Percentiles rank a stretch among this genome's conserved stretches.
phyloP scores from a whole-genome alignment of 2,113 vertebrate genomes.

The Malaclemys terrapin region DNA sequence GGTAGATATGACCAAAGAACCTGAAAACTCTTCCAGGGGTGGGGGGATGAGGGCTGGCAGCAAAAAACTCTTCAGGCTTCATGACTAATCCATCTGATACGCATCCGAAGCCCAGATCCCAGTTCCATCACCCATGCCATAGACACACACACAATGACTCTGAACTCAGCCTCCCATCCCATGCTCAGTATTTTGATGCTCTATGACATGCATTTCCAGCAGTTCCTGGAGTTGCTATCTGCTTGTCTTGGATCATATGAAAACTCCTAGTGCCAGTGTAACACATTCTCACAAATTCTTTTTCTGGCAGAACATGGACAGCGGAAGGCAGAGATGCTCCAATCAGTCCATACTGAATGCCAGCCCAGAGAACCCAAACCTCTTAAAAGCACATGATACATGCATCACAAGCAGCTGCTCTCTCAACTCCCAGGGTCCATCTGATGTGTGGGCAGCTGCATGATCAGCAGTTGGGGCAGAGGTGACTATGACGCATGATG shows the following conservation, averaged over 20 bases:
- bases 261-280: not conserved
- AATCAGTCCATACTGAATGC: conserved; percentile 52
- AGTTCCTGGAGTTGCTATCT: rapidly evolving
- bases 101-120: not conserved
- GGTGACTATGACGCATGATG: not conserved
- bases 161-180: not conserved
- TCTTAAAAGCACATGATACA: conserved; percentile 55
- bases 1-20: not conserved
- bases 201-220: not conserved
- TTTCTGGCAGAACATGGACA: conserved; percentile 32
- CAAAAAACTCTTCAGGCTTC: not conserved
- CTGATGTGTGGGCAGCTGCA: conserved; percentile 54
- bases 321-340: conserved; percentile 48
- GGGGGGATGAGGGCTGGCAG: not conserved
- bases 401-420: not conserved
- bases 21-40: not conserved
- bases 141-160: not conserved
- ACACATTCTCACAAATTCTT: conserved; percentile 27
- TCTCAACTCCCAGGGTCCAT: conserved; percentile 28
- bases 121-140: rapidly evolving
- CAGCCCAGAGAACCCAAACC: conserved; percentile 26
- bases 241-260: not conserved
- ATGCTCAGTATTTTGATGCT: not conserved
- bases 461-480: conserved; percentile 49
- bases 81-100: not conserved